Evolutionary conservation across 2,888 invertebrate species (phyloP).

Genomic region (Erebia aethiops): DNA sequence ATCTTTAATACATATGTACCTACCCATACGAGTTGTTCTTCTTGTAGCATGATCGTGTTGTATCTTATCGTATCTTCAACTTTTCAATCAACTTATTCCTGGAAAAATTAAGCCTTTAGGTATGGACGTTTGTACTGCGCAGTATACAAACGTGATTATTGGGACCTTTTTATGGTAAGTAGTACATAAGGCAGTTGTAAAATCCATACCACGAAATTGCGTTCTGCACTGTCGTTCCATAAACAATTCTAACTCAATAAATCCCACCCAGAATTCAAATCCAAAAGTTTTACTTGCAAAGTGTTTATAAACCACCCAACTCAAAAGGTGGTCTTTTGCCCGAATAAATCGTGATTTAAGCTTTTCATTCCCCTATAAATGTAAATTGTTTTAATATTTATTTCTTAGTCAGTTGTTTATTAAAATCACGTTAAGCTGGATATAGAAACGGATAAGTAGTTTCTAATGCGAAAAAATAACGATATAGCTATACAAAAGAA

Average conservation of each 20-base stretch:
- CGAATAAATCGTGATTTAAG: conserved; percentile 6
- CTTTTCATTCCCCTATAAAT: background rate
- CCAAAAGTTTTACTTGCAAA: background rate
- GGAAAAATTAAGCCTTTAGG: too few relatives aligned
- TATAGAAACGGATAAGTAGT: conserved; percentile 17
- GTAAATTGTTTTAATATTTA: conserved; percentile 14
- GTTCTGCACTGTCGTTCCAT: background rate
- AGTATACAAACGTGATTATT: background rate
- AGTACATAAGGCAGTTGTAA: background rate
- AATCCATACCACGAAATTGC: background rate
- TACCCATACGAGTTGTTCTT: too few relatives aligned
- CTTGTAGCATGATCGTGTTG: too few relatives aligned
- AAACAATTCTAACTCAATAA: background rate
- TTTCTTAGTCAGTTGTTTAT: conserved; percentile 1
- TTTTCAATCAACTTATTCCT: too few relatives aligned
- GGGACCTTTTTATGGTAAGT: background rate
- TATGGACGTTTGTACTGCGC: too few relatives aligned
- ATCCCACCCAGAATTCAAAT: too few relatives aligned
- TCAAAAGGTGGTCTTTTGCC: background rate
- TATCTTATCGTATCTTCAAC: too few relatives aligned
- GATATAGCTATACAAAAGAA: conserved; percentile 27
- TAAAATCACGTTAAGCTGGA: background rate
- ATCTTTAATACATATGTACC: too few relatives aligned
- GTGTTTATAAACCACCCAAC: background rate
- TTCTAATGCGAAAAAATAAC: conserved; percentile 27